These are phyloP conservation scores for Brachionus paranguensis DNA, from an alignment of 1,140 invertebrate species.

Conservation along the genomic window DNA sequence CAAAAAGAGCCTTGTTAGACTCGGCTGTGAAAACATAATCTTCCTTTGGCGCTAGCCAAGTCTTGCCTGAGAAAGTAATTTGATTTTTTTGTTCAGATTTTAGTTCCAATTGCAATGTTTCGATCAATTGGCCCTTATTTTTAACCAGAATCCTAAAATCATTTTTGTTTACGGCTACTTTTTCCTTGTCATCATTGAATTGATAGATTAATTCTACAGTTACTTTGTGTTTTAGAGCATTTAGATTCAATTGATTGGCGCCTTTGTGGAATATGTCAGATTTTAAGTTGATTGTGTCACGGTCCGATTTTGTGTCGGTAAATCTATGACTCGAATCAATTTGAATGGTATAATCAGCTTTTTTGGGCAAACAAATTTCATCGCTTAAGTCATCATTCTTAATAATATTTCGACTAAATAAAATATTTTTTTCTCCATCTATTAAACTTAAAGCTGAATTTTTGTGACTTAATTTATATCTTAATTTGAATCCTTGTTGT, in stretches of 20 bases:
- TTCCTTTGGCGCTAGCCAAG: not conserved
- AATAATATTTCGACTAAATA: conserved; percentile 18
- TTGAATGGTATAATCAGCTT: conserved; percentile 68
- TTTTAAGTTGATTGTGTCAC: not conserved
- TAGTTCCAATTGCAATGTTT: not conserved
- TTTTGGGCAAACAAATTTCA: conserved; percentile 52
- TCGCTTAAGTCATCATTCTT: conserved; percentile 43
- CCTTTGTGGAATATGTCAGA: not conserved
- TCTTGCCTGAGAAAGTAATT: not conserved
- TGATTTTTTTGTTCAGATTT: not conserved
- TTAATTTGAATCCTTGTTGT: conserved; percentile 50
- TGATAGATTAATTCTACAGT: not conserved
- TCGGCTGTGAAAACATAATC: not conserved
- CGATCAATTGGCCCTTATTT: not conserved
- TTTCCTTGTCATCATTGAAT: conserved; percentile 6
- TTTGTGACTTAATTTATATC: conserved; percentile 49
- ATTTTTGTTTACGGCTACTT: not conserved
- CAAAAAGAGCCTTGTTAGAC: not conserved
- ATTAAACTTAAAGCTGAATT: conserved; percentile 47
- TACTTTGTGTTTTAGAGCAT: not conserved
- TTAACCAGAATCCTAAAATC: not conserved
- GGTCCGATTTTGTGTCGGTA: conserved; percentile 47
- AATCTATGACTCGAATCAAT: conserved; percentile 78
- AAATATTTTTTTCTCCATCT: conserved; percentile 22
- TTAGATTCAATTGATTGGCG: not conserved